phyloP scores from a whole-genome alignment of 1,140 invertebrate species.

The Bombus superbus region DNA sequence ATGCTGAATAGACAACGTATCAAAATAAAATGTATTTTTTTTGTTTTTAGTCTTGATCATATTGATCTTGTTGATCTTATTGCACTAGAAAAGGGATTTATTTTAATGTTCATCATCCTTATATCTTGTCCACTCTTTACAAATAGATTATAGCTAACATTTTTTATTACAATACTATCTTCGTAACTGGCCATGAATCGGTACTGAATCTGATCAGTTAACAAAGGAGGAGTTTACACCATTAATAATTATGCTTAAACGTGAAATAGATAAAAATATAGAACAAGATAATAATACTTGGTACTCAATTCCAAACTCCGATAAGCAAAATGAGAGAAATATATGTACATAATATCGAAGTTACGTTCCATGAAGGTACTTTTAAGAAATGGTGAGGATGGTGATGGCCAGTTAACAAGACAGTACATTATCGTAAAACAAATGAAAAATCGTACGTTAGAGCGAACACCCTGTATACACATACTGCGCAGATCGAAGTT shows the following conservation, averaged over 20 bases:
- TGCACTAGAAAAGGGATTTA: background rate
- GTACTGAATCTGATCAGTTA: background rate
- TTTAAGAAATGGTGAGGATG: background rate
- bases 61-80: background rate
- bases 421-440: background rate
- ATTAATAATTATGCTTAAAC: background rate
- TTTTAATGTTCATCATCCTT: background rate
- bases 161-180: too few relatives aligned
- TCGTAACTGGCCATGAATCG: too few relatives aligned
- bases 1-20: background rate
- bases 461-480: background rate
- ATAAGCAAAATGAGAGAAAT: background rate
- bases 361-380: background rate
- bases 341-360: background rate
- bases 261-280: background rate
- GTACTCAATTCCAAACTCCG: background rate
- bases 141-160: too few relatives aligned
- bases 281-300: too few relatives aligned
- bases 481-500: constrained; percentile 25
- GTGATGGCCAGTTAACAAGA: background rate
- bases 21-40: background rate
- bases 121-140: background rate
- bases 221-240: background rate
- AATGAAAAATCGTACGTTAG: background rate
- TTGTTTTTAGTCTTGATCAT: too few relatives aligned